These are phyloP conservation scores for Brotula barbata DNA, from an alignment of 2,797 vertebrate genomes.

Conservation along the genomic window DNA sequence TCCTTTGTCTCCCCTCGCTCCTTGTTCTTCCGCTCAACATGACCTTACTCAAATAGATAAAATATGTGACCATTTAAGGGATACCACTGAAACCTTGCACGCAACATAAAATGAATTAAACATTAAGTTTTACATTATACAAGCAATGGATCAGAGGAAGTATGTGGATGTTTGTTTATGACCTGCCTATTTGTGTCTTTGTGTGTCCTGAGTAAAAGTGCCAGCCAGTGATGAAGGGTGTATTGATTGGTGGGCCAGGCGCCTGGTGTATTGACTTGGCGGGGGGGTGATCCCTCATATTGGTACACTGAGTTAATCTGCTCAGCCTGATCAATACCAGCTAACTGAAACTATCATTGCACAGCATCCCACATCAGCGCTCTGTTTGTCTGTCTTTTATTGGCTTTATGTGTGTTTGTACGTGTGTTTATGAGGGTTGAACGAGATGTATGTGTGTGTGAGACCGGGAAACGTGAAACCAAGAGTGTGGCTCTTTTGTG, in stretches of 20 bases:
- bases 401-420: slow-evolving; percentile 59
- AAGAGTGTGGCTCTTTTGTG: slow-evolving; percentile 44
- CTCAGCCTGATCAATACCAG: slow-evolving; percentile 74
- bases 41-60: slow-evolving; percentile 23
- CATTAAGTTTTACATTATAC: slow-evolving; percentile 12
- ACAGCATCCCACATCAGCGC: slow-evolving; percentile 66
- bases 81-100: slow-evolving; percentile 16
- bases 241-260: slow-evolving; percentile 76
- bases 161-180: slow-evolving; percentile 27
- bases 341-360: slow-evolving; percentile 81
- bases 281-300: slow-evolving; percentile 77
- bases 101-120: slow-evolving; percentile 11
- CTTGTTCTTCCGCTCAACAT: slow-evolving; percentile 10
- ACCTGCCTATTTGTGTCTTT: slow-evolving; percentile 15
- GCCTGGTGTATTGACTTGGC: slow-evolving; percentile 77
- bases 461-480: slow-evolving; percentile 45
- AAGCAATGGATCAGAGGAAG: slow-evolving; percentile 21
- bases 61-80: slow-evolving; percentile 50
- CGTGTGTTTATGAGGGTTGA: slow-evolving; percentile 58
- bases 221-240: slow-evolving; percentile 70
- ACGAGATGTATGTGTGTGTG: slow-evolving; percentile 30
- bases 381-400: slow-evolving; percentile 68
- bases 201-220: slow-evolving; percentile 56
- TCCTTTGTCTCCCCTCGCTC: neutral
- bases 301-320: slow-evolving; percentile 82